Conservation (phyloP, 2,888 invertebrate species). For the Epinotia nisella region DNA sequence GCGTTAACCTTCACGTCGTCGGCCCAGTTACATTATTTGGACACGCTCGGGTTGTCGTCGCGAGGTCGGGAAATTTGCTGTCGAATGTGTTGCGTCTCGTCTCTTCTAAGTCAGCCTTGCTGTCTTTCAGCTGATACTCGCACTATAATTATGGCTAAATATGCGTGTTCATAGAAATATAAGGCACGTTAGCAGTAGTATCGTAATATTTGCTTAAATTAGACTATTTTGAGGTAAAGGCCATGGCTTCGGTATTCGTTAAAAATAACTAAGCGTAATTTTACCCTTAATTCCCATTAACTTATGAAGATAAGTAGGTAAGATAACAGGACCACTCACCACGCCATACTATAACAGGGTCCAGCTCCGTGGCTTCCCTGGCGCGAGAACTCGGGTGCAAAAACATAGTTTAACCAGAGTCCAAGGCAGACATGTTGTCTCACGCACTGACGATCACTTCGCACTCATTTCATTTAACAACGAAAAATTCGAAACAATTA, state of each 20-base stretch:
- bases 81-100: constrained; percentile 42
- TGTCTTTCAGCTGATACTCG: constrained; percentile 47
- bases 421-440: constrained; percentile 77
- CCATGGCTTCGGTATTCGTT: neutral
- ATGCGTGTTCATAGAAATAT: neutral
- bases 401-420: constrained; percentile 82
- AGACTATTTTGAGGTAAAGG: neutral
- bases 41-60: constrained; percentile 75
- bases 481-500: constrained; percentile 45
- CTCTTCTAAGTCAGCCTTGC: constrained; percentile 46
- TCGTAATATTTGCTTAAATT: neutral
- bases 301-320: neutral
- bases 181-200: neutral
- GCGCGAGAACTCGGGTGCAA: constrained; percentile 78
- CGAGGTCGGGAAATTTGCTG: constrained; percentile 72
- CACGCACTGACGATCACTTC: constrained; percentile 58
- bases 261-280: neutral
- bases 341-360: constrained; percentile 78
- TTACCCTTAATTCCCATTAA: neutral
- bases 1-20: constrained; percentile 77
- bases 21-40: constrained; percentile 79
- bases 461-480: constrained; percentile 33
- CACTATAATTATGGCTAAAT: constrained; percentile 19
- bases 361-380: constrained; percentile 76
- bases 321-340: constrained; percentile 63